A percentile compares a stretch with the other conserved stretches of the same genome.
Conservation (phyloP, 2,797 vertebrate species). For the Crenichthys baileyi region DNA sequence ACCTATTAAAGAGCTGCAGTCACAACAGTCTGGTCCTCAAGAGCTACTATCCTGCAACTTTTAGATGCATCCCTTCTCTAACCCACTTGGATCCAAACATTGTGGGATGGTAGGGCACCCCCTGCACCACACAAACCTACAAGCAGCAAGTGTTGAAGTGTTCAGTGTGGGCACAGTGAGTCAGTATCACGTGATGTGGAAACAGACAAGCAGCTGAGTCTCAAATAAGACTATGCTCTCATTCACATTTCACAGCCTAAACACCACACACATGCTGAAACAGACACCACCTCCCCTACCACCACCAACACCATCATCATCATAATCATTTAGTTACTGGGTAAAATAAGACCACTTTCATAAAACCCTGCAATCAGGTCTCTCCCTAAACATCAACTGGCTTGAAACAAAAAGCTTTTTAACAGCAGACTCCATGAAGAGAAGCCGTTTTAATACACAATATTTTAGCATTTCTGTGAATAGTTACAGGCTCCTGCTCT, state of each 20-base stretch:
- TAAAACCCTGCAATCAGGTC: not conserved
- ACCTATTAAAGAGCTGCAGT: too few species aligned
- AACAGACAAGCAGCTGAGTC: conserved; percentile 50
- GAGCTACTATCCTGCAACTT: too few species aligned
- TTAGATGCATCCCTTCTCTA: too few species aligned
- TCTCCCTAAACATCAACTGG: not conserved
- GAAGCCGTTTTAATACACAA: too few species aligned
- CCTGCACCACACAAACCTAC: not conserved
- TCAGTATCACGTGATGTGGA: conserved; percentile 49
- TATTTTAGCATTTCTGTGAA: too few species aligned
- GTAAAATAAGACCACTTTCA: not conserved
- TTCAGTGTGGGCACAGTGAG: conserved; percentile 26
- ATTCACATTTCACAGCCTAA: conserved; percentile 32
- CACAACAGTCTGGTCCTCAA: too few species aligned
- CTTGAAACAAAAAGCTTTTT: too few species aligned
- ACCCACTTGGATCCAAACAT: not conserved
- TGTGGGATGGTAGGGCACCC: too few species aligned
- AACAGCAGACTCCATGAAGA: too few species aligned
- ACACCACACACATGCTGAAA: conserved; percentile 11
- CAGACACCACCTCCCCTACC: not conserved
- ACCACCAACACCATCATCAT: not conserved
- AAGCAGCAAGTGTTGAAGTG: not conserved
- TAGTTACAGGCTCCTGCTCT: too few species aligned
- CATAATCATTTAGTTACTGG: not conserved
- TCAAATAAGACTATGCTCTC: conserved; percentile 50